Base-by-base conservation (phyloP, 2,797 vertebrate genomes). In the Phataginus tetradactyla region DNA sequence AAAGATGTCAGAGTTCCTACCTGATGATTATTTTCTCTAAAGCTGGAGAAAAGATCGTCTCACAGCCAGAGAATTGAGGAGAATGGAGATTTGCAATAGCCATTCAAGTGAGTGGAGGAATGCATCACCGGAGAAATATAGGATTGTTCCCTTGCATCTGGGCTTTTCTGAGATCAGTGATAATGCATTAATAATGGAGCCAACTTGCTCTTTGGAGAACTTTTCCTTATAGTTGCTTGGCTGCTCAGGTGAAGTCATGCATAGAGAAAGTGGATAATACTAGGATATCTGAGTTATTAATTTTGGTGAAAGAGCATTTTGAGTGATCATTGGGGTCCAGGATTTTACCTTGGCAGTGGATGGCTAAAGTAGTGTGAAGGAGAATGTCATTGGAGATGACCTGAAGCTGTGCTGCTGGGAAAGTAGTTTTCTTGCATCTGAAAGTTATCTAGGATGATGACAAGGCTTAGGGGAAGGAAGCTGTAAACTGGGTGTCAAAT, bases 291-390 rank as follows among this genome's bases (percentile, higher is more conserved):
- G 45, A 86, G 51, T 51, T 90, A 81, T 2, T 59, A 57, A 66
- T 90, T 86, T 86, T 93, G 75, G 21, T 86, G 63, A 39, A 81
- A 93, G 77, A 57, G 23, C 53, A 90, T 86, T 95, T 95, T 90
- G 39, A 95, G 53, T 83, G n/a, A 81, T 90, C 69, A 86, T 90
- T 7, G 34, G 39, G 45, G 69, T 63, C 45, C n/a, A 86, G 14
- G 61, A 64, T 90, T 90, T 86, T 81, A 92, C 32, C 61, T 59
- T 23, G 8, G 29, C 49, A 79, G 13, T 83, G 39, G 75, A 29
- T 90, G 61, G n/a, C 39, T 86, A 77, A 77, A 39, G 29, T 84
- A 55, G 32, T 10, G 0, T 78, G 32, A 68, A 77, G 34, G 37
- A 55, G 63, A 81, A 27, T 83, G 55, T 86, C 27, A 42, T 1